phyloP scores from a whole-genome alignment of 2,888 invertebrate genomes.

The Oxystoma pomonae region DNA sequence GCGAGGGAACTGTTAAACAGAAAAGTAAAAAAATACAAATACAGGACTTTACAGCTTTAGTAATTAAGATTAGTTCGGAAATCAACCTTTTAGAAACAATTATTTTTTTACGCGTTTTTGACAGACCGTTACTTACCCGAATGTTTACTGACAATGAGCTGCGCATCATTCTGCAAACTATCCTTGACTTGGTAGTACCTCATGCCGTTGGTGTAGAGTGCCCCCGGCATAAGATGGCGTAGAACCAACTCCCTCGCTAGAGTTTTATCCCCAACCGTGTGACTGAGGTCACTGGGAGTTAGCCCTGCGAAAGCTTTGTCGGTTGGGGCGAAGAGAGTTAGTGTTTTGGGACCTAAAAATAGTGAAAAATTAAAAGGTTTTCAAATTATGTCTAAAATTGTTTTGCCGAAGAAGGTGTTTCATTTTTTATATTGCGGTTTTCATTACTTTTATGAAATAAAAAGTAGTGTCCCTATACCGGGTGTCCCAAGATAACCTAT shows the following conservation, averaged over 20 bases:
- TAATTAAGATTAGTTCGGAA: too few relatives aligned
- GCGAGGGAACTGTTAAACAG: too few relatives aligned
- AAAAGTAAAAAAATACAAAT: too few relatives aligned
- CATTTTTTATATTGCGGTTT: too few relatives aligned
- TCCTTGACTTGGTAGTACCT: constrained; percentile 81
- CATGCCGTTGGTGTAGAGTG: constrained; percentile 82
- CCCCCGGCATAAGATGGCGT: constrained; percentile 71
- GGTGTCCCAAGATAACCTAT: too few relatives aligned
- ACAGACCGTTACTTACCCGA: constrained; percentile 52
- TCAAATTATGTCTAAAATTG: too few relatives aligned
- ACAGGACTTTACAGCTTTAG: too few relatives aligned
- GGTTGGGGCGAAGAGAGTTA: constrained; percentile 81
- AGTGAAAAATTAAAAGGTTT: too few relatives aligned
- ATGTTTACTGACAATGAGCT: constrained; percentile 76
- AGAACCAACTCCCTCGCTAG: constrained; percentile 70
- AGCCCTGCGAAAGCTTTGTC: constrained; percentile 74
- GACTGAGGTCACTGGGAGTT: constrained; percentile 57
- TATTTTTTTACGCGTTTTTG: not conserved
- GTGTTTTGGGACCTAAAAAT: constrained; percentile 72
- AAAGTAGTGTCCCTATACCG: too few relatives aligned
- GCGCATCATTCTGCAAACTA: constrained; percentile 69
- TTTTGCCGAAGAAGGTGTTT: too few relatives aligned
- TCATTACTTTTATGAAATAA: too few relatives aligned
- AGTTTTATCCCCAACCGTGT: constrained; percentile 59
- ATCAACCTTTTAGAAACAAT: too few relatives aligned